Conservation (phyloP, 1,140 invertebrate genomes). For the Mamestra configurata region DNA sequence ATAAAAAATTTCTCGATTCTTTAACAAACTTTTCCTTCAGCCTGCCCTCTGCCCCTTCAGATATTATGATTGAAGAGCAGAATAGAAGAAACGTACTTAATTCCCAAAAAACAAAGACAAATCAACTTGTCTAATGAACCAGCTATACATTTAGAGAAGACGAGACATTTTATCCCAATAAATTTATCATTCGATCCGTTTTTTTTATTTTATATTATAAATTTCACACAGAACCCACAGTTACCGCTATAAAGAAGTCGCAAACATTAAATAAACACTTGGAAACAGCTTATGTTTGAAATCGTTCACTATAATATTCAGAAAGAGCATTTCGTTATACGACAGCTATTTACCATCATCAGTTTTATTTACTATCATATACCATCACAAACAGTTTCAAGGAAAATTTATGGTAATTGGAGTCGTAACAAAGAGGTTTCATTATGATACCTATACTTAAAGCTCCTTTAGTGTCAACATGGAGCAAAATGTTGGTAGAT, state of each 20-base stretch:
- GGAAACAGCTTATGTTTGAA: not conserved
- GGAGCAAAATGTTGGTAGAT: slow-evolving; percentile 6
- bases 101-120: no score
- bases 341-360: slow-evolving; percentile 61
- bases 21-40: no score
- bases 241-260: not conserved
- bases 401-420: slow-evolving; percentile 72
- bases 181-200: no score
- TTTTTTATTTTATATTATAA: no score
- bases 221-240: not conserved
- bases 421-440: slow-evolving; percentile 47
- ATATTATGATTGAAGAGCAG: no score
- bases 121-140: no score
- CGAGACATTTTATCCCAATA: no score
- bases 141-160: no score
- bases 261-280: not conserved
- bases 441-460: not conserved
- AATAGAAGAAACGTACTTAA: no score
- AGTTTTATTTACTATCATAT: slow-evolving; percentile 63
- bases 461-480: slow-evolving; percentile 8
- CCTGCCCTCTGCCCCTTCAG: no score
- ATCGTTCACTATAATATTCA: slow-evolving; percentile 26
- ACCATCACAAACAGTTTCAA: slow-evolving; percentile 59
- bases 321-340: slow-evolving; percentile 63
- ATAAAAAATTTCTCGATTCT: no score